Evolutionary conservation across 2,888 invertebrate genomes (phyloP).

Genomic region (Lysandra coridon): DNA sequence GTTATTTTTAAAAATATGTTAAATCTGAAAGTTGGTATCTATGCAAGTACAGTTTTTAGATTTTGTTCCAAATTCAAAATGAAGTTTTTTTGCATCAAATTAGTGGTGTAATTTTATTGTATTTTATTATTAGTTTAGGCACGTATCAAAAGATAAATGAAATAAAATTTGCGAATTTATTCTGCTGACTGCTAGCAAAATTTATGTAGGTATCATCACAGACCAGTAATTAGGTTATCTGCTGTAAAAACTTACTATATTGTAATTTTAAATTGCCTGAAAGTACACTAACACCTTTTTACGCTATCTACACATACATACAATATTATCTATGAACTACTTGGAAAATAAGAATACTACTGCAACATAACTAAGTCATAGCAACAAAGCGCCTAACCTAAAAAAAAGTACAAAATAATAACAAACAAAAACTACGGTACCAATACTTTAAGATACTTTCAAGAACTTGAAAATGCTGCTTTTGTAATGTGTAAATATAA

Average conservation of each 20-base stretch:
- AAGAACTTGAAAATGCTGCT: background rate
- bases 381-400: conserved; percentile 14
- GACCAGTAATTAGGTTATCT: background rate
- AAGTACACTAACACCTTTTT: background rate
- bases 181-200: background rate
- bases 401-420: background rate
- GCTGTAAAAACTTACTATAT: background rate
- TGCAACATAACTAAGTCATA: background rate
- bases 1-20: background rate
- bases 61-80: background rate
- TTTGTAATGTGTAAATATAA: background rate
- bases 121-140: background rate
- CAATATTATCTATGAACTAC: background rate
- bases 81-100: background rate
- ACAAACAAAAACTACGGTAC: background rate
- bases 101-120: background rate
- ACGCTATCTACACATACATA: background rate
- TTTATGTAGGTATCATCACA: background rate
- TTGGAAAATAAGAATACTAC: background rate
- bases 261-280: too few species aligned
- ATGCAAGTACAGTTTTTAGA: background rate
- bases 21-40: background rate
- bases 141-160: background rate
- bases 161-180: background rate
- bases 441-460: background rate